Base-by-base conservation (phyloP, 2,113 vertebrate species). In the Diadophis punctatus region DNA sequence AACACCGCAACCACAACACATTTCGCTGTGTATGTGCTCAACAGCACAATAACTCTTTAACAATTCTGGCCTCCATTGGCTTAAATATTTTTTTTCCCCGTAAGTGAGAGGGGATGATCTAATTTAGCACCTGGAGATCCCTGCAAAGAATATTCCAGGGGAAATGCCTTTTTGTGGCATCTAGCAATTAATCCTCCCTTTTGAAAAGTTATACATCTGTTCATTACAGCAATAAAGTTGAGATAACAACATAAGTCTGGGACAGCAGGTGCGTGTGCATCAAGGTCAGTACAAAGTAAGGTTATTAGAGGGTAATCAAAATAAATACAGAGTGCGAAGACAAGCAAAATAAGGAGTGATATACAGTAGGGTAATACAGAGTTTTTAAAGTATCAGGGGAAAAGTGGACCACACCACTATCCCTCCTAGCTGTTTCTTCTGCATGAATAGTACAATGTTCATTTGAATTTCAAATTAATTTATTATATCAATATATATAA, bases 401-500 rank as follows among this genome's bases (percentile, higher is more conserved):
- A 80, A 80, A 80, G 18, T 80, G 34, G 18, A 9, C 22, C 74
- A 80, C 8, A 80, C 8, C 34, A 22, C 18, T 80, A 22, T 9
- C 74, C 20, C 74, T 43, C 34, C 34, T 43, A 43, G 25, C 51
- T 48, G 60, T 58, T 88, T 94, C 46, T 10, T 93, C 86, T 52
- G 92, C 8, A 46, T 1, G 11, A 23, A 55, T 48, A 0, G 1
- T 56, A 1, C 0, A 94, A 93, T 7, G 52, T 52, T 14, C 10
- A 90, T 87, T 91, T 63, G 90, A 74, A 95, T 95, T 89, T 93
- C 6, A 94, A 30, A 49, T 4, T 93, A 95, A 91, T 16, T 90
- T 93, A 53, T 1, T 93, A 92, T 88, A 27, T 27, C 30, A 85
- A 49, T 56, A n/a, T 22, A 87, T 51, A 74, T 34, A 56, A 60